Evolutionary conservation across 92 coral and sea anemone genomes (phyloP), one percentile per base, ranked within the genome.

Genomic region (Meandrina meandrites): DNA sequence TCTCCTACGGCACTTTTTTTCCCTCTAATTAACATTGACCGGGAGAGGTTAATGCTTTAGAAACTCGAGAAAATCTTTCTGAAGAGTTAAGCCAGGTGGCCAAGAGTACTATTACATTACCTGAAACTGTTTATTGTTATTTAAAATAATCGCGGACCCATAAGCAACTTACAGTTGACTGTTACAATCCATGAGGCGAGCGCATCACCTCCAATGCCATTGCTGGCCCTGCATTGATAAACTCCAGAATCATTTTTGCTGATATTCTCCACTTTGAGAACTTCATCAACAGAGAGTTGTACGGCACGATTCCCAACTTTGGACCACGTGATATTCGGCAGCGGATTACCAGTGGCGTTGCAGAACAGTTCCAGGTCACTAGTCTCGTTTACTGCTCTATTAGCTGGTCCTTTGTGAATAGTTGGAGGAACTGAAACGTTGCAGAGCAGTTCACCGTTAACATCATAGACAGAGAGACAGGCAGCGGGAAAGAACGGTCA

Each of bases 311-410:
- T 30, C 64, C 48, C 6, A 15, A 35, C 50, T 37, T 35, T 84
- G 2, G n/a, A 35, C 93, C 93, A 90, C n/a, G 75, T 78, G 71
- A 90, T 76, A 1, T 1, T 27, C 22, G 90, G 92, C 22, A 36
- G 50, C 34, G 93, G 93, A 28, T 81, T 81, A 48, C 93, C 93
- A 76, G 79, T 81, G 15, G 87, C 71, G 5, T 86, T 81, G 56
- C 93, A 90, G 73, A 67, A n/a, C 4, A 90, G 79, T 9, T 78
- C 40, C 31, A 90, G 34, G 36, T 82, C 32, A 28, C 58, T 34
- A 21, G 80, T 34, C 62, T 87, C 91, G 57, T 87, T 79, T 15
- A 86, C 80, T 8, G 90, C 67, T 40, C 45, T 57, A 30, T 10
- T 86, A 34, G 53, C 0, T 5, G 87, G 76, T 32, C 76, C 68